phyloP scores from a whole-genome alignment of 2,888 invertebrate genomes.

The Galeruca laticollis region DNA sequence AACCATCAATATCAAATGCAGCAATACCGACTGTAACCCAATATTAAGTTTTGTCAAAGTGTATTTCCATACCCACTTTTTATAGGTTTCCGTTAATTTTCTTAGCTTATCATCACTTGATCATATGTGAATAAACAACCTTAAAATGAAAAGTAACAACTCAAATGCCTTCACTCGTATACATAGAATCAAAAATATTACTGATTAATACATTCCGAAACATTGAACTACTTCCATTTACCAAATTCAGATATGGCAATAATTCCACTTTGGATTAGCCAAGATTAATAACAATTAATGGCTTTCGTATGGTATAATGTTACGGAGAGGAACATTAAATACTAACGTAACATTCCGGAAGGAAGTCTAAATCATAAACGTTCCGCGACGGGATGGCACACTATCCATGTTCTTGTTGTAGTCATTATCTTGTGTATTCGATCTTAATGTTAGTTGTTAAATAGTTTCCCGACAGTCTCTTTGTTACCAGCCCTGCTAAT shows the following conservation, averaged over 20 bases:
- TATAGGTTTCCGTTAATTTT: too few species aligned
- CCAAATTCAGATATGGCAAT: neutral
- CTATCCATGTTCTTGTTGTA: slow-evolving; percentile 57
- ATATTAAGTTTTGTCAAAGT: too few species aligned
- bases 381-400: slow-evolving; percentile 31
- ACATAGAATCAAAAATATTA: too few species aligned
- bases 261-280: neutral
- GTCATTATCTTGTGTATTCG: slow-evolving; percentile 61
- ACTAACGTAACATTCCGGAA: slow-evolving; percentile 32
- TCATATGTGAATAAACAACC: too few species aligned
- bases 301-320: neutral
- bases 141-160: too few species aligned
- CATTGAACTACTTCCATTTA: too few species aligned
- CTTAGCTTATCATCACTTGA: too few species aligned
- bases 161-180: too few species aligned
- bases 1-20: too few species aligned
- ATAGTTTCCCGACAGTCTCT: slow-evolving; percentile 58
- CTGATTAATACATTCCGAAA: too few species aligned
- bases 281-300: neutral
- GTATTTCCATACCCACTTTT: too few species aligned
- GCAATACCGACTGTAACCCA: too few species aligned
- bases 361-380: slow-evolving; percentile 40
- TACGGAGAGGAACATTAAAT: slow-evolving; percentile 25
- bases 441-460: slow-evolving; percentile 65
- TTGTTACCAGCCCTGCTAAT: slow-evolving; percentile 50